phyloP scores from a whole-genome alignment of 1,140 invertebrate genomes.

The Harpegnathos saltator region DNA sequence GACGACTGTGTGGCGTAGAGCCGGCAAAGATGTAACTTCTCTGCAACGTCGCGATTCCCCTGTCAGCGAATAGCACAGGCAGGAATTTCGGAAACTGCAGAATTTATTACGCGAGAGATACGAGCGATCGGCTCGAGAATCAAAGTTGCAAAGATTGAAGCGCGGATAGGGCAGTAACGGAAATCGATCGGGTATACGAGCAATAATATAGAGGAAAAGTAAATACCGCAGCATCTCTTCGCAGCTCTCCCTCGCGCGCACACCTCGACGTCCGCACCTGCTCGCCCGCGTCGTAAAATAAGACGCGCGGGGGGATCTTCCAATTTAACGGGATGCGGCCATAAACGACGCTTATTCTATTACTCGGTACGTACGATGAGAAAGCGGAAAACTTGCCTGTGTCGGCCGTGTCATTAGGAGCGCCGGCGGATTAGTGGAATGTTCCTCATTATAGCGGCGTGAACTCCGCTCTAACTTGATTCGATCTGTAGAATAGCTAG shows the following conservation, averaged over 20 bases:
- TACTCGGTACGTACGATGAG: slow-evolving; percentile 17
- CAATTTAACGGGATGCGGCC: neutral
- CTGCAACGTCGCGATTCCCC: neutral
- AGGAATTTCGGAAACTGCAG: slow-evolving; percentile 11
- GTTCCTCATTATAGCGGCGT: slow-evolving; percentile 46
- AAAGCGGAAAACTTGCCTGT: slow-evolving; percentile 50
- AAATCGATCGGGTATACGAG: slow-evolving; percentile 9
- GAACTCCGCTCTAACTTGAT: slow-evolving; percentile 65
- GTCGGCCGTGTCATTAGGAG: slow-evolving; percentile 27
- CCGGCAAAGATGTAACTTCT: too few relatives aligned
- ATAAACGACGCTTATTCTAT: slow-evolving; percentile 16
- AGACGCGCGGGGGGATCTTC: slow-evolving; percentile 8
- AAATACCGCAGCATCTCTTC: neutral
- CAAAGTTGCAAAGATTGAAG: too few relatives aligned
- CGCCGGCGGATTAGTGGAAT: slow-evolving; percentile 48
- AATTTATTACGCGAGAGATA: neutral
- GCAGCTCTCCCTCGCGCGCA: neutral
- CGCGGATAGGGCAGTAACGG: too few relatives aligned
- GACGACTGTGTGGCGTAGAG: too few relatives aligned
- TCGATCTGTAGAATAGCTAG: neutral
- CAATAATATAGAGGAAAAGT: neutral
- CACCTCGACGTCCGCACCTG: neutral
- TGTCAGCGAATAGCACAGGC: neutral
- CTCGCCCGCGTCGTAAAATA: neutral
- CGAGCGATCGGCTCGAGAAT: too few relatives aligned